Evolutionary conservation across 2,888 invertebrate species (phyloP), one percentile per base, ranked within the genome.

Genomic region (Aporophyla nigra): DNA sequence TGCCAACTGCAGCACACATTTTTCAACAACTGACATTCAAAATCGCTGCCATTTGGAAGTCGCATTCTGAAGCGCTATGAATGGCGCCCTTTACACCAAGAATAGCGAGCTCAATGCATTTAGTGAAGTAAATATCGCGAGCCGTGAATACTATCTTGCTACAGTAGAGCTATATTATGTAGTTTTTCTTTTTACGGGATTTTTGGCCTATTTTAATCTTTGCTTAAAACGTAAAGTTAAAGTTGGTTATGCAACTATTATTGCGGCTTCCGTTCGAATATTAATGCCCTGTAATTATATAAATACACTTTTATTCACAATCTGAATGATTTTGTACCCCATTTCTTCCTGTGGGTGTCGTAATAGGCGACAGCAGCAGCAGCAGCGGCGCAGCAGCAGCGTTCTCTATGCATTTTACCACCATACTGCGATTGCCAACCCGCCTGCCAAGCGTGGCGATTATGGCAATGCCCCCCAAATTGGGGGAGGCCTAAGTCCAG

Each of bases 101-200:
- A 79, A 77, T 77, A 69, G 77, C 74, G 58, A 84, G 71, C 76
- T 79, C 78, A 74, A 84, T 86, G 85, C 85, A 81, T 87, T 88
- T 85, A 82, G 83, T 51, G 71, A 70, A 84, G 85, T 84, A 89
- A 86, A 87, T 84, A 83, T 82, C 72, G 77, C 76, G 71, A 75
- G 74, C 76, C 67, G 78, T 74, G 85, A 86, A 86, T 74, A 73
- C 82, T 82, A 87, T 85, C 78, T 85, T 65, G 58, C 74, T 78
- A 74, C 82, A 54, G 66, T 51, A 72, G 53, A 70, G 46, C 63
- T 67, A 14, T 69, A 49, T 59, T 69, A n/a, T 12, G 10, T 82
- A 67, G 65, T 33, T 51, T 56, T 14, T 59, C 54, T 65, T 76
- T 74, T 82, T 76, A 69, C 40, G 14, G 51, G 65, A 76, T 82